Base-by-base conservation (phyloP, 2,113 vertebrate species). In the Thunnus thynnus region DNA sequence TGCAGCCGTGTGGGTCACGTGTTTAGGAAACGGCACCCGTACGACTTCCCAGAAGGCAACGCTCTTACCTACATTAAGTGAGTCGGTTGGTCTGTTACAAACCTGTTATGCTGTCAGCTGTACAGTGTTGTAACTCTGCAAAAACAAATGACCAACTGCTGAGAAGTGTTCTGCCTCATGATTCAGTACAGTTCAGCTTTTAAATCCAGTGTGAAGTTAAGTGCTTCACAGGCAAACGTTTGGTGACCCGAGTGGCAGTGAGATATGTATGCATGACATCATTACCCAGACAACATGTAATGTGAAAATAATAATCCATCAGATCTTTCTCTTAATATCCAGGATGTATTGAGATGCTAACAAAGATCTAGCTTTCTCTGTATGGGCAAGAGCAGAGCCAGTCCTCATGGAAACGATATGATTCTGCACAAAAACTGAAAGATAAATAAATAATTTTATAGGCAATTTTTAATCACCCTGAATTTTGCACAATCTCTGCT, bases 31-130 rank as follows among this genome's bases (percentile, higher is more conserved):
- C 96, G 98, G 3, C 98, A 99, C 86, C 98, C 98, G 2, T 99
- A 99, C 57, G 97, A 98, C 87, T 99, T 99, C 85, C 98, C 98
- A 0, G 98, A 99, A 86, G 98, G 98, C 93, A 99, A 99, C 0
- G 98, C 98, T 2, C 96, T 99, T 82, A 99, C 98, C 48, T 99
- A 99, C 80, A 99, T 99, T 84, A 99, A 97, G 98, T 99, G 95
- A 94, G 97, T 95, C 69, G 60, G 52, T 30, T 8, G 63, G 36
- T 13, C 27, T n/a, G 32, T 18, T 3, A 13, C 7, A 20, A 16
- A 22, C 44, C 56, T n/a, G 55, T 46, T 65, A 11, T 46, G 55
- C 32, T 9, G 22, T 36, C 51, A 46, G 48, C 64, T 8, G 52
- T 1, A 4, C 16, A 0, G 8, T 4, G 18, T 61, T 14, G 27